Percentiles rank a stretch among this genome's conserved stretches.
Evolutionary conservation across 2,888 invertebrate genomes (phyloP).

Genomic region (Chouioia cunea): DNA sequence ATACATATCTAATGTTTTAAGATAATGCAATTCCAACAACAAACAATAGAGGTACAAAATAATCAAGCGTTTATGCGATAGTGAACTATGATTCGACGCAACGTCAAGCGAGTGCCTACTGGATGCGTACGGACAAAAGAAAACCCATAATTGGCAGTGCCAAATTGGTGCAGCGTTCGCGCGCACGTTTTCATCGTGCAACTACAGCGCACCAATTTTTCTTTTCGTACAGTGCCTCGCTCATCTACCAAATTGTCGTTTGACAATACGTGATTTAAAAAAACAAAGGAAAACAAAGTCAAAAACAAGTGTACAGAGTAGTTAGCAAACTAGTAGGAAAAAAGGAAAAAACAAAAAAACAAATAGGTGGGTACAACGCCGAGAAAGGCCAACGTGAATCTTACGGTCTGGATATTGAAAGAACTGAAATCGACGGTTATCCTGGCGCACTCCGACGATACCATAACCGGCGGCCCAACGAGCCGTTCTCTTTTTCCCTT

Average conservation of each 20-base stretch:
- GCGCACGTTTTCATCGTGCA: constrained; percentile 1
- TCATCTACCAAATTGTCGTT: constrained; percentile 33
- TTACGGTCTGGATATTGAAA: constrained; percentile 67
- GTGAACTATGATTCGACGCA: constrained; percentile 21
- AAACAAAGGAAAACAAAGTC: constrained; percentile 14
- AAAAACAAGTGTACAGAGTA: constrained; percentile 25
- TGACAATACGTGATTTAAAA: constrained; percentile 39
- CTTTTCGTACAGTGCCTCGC: constrained; percentile 22
- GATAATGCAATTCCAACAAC: neutral
- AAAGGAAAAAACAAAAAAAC: constrained; percentile 21
- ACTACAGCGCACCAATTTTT: neutral
- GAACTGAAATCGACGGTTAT: constrained; percentile 67
- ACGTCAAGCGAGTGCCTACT: constrained; percentile 38
- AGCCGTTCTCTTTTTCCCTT: constrained; percentile 62
- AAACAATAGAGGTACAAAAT: neutral
- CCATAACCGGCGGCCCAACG: constrained; percentile 68
- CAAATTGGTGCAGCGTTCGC: constrained; percentile 32
- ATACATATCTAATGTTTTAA: neutral
- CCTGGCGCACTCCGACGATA: constrained; percentile 68
- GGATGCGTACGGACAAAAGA: constrained; percentile 29
- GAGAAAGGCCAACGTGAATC: constrained; percentile 48
- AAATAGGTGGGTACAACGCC: constrained; percentile 28
- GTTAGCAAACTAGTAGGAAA: constrained; percentile 11
- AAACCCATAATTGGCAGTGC: constrained; percentile 15
- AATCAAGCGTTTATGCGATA: constrained; percentile 5